A percentile compares a stretch with the other conserved stretches of the same genome.
Evolutionary conservation across 2,113 vertebrate genomes (phyloP).

Genomic region (Mobula hypostoma): DNA sequence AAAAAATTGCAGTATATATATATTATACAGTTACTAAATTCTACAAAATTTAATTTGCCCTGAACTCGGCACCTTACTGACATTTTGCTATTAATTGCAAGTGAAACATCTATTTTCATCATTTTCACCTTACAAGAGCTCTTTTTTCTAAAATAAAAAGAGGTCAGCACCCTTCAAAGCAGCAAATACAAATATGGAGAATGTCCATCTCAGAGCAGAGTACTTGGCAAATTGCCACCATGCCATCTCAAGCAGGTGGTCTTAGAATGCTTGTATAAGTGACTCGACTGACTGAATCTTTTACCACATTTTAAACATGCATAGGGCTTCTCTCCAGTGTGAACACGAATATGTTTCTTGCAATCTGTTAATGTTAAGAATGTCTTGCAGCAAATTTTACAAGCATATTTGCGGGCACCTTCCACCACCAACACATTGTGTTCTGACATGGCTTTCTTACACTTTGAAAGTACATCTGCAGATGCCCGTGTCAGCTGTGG

Average conservation of each 20-base stretch:
- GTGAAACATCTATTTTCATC: not conserved
- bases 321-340: constrained; percentile 92
- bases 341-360: constrained; percentile 96
- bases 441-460: constrained; percentile 95
- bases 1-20: constrained; percentile 32
- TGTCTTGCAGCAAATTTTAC: constrained; percentile 97
- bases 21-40: constrained; percentile 32
- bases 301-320: constrained; percentile 96
- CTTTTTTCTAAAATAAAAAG: not conserved
- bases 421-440: constrained; percentile 95
- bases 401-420: constrained; percentile 90
- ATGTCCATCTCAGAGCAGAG: constrained; percentile 62
- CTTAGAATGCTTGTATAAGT: constrained; percentile 96
- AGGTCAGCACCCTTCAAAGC: not conserved
- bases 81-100: not conserved
- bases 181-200: not conserved
- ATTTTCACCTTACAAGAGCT: not conserved
- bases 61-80: constrained; percentile 26
- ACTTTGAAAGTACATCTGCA: constrained; percentile 90
- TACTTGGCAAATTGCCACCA: constrained; percentile 81
- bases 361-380: constrained; percentile 93
- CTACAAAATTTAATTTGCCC: constrained; percentile 23
- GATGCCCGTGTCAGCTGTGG: constrained; percentile 87
- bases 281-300: constrained; percentile 92
- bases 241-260: constrained; percentile 96